Conservation (phyloP, 1,140 invertebrate genomes). For the Hylyphantes graminicola region DNA sequence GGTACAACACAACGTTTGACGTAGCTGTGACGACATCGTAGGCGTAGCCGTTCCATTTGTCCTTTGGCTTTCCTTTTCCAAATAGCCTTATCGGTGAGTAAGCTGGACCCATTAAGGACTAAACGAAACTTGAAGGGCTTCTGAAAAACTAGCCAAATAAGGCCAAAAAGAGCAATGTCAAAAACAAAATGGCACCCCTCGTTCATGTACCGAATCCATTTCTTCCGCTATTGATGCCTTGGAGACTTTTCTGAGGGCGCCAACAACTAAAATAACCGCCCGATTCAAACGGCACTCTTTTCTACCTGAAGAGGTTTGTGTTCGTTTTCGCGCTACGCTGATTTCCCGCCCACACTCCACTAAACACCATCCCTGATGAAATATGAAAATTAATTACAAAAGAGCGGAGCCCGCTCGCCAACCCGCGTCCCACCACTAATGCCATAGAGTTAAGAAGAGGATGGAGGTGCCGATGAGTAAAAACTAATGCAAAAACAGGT, state of each 20-base stretch:
- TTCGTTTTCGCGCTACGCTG: slow-evolving; percentile 41
- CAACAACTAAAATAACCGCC: background rate
- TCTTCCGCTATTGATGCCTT: slow-evolving; percentile 54
- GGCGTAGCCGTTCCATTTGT: no score
- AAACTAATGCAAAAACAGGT: no score
- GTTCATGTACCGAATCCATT: background rate
- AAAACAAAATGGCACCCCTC: background rate
- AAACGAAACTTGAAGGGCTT: no score
- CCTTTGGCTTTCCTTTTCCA: no score
- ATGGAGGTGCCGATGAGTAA: no score
- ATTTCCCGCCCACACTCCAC: background rate
- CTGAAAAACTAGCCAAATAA: no score
- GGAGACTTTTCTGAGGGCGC: slow-evolving; percentile 22
- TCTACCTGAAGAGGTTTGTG: slow-evolving; percentile 40
- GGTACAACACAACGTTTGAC: no score
- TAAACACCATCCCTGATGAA: slow-evolving; percentile 40
- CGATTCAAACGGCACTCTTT: slow-evolving; percentile 36
- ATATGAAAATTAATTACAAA: slow-evolving; percentile 61
- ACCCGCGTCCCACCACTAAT: slow-evolving; percentile 7
- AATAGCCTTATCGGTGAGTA: no score
- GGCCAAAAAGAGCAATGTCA: background rate
- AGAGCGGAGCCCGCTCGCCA: slow-evolving; percentile 15
- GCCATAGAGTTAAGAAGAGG: background rate
- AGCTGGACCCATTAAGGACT: no score
- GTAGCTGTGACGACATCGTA: no score